Base-by-base conservation (phyloP, 2,113 vertebrate species). In the Cinclus cinclus region DNA sequence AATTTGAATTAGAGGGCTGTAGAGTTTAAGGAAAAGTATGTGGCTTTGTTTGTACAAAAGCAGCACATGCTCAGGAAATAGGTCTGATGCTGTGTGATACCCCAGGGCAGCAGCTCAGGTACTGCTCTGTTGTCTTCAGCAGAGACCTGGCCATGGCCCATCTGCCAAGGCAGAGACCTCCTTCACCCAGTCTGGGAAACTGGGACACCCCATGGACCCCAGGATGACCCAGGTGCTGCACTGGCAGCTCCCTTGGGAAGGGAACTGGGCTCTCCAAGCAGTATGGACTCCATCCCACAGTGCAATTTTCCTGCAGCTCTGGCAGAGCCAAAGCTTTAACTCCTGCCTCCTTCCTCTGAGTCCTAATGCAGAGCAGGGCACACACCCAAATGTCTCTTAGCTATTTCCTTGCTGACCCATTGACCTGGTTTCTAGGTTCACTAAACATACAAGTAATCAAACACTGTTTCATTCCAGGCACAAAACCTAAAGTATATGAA, bases 1-100 rank as follows among this genome's bases (percentile, higher is more conserved):
- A 95, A 96, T 55, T 7, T 87, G 90, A 82, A 94, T 96, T 90
- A 77, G 65, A 82, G 52, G 37, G 13, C 35, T 92, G 77, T 60
- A 65, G 53, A 82, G 8, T 95, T 86, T 92, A 78, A 92, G 68
- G 73, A 58, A 86, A 86, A 92, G 24, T 60, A 37, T 56, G 60
- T n/a, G 65, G 28, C 35, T 89, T 53, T 81, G 25, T 58, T 82
- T 28, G 16, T 71, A 20, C 23, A 9, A 8, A 84, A 41, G 56
- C 27, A 53, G 15, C 39, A 59, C 53, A 33, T 3, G 4, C 13
- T 62, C 23, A 76, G 55, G 88, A 90, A 80, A 74, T 18, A 20
- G 55, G 12, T 44, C 41, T 65, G 67, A 22, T 27, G 62, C 42
- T 68, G 59, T 46, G 65, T 27, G 77, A 39, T 35, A 50, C 28